Evolutionary conservation across 2,797 vertebrate species (phyloP).

Genomic region (Nannoperca obscura): DNA sequence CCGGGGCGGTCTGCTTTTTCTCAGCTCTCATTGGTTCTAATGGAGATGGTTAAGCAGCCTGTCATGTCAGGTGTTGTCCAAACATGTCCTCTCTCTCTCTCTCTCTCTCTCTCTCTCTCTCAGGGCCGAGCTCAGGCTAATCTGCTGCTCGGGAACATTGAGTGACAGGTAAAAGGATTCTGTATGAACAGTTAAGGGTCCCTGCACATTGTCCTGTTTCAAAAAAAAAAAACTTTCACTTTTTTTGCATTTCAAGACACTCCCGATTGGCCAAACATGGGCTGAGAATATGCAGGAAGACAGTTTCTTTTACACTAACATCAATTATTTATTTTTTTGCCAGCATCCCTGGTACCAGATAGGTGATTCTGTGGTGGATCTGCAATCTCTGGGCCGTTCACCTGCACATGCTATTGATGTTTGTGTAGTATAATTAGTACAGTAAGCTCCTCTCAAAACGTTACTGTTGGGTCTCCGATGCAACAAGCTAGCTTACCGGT

Average conservation of each 20-base stretch:
- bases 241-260: slow-evolving; percentile 2
- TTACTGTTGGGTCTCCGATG: neutral
- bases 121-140: slow-evolving; percentile 53
- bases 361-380: neutral
- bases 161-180: slow-evolving; percentile 70
- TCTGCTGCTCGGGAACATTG: slow-evolving; percentile 58
- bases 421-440: neutral
- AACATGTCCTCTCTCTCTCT: slow-evolving; percentile 63
- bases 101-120: slow-evolving; percentile 6
- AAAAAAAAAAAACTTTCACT: slow-evolving; percentile 1
- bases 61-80: slow-evolving; percentile 83
- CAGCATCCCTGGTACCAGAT: neutral
- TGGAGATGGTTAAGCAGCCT: slow-evolving; percentile 91
- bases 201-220: slow-evolving; percentile 54
- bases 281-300: neutral
- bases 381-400: neutral
- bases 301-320: neutral
- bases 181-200: slow-evolving; percentile 57
- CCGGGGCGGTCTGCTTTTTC: slow-evolving; percentile 90
- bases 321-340: neutral
- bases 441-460: neutral
- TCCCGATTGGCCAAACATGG: neutral
- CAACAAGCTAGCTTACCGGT: neutral
- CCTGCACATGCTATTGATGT: neutral
- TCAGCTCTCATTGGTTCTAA: slow-evolving; percentile 95